Percentiles rank a stretch among this genome's conserved stretches.
These are phyloP conservation scores for Drosophila mulleri DNA, from an alignment of 2,888 invertebrate genomes.

Conservation along the genomic window DNA sequence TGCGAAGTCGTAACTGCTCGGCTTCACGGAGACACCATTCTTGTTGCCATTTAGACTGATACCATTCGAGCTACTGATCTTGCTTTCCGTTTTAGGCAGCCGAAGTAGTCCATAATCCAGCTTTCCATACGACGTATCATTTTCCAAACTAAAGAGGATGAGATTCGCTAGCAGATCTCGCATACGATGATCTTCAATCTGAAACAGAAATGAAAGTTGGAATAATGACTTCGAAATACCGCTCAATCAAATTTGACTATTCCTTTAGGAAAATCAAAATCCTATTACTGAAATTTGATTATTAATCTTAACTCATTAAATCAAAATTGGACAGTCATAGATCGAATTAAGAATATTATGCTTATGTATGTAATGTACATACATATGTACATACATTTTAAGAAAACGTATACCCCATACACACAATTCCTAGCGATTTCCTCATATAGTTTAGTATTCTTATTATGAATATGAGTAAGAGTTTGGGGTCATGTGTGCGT, in stretches of 20 bases:
- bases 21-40: no score
- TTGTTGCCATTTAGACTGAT: not conserved
- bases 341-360: no score
- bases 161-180: slow-evolving; percentile 40
- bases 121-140: slow-evolving; percentile 5
- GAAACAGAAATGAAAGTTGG: not conserved
- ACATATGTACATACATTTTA: not conserved
- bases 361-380: not conserved
- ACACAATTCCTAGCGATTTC: not conserved
- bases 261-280: not conserved
- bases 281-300: not conserved
- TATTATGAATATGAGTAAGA: not conserved
- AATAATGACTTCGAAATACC: not conserved
- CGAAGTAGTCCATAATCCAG: not conserved
- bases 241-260: not conserved
- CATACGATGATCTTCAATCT: slow-evolving; percentile 29
- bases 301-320: no score
- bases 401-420: not conserved
- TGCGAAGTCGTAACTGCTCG: slow-evolving; percentile 37
- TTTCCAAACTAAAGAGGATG: slow-evolving; percentile 28
- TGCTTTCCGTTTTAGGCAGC: not conserved
- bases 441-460: not conserved
- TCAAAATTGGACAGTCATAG: not conserved
- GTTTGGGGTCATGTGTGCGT: not conserved
- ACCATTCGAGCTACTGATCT: not conserved